Conservation (phyloP, 2,888 invertebrate species). For the Lingula anatina region DNA sequence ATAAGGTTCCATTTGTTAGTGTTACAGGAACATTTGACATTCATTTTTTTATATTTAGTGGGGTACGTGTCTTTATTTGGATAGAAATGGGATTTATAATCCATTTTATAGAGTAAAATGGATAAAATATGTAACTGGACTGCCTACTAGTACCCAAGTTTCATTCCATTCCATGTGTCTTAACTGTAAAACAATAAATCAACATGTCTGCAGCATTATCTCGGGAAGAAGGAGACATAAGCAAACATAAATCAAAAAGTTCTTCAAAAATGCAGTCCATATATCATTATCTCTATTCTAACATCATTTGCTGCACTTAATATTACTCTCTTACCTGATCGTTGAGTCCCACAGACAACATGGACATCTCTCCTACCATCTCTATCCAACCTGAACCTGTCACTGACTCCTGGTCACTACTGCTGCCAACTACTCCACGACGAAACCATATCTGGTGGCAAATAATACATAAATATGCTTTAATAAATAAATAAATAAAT, state of each 20-base stretch:
- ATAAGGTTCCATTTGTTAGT: background rate
- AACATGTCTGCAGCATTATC: too few relatives aligned
- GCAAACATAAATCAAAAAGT: too few relatives aligned
- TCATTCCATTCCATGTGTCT: too few relatives aligned
- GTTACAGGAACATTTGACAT: background rate
- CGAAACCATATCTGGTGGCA: conserved; percentile 87
- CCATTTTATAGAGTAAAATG: background rate
- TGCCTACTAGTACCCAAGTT: too few relatives aligned
- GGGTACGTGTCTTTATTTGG: background rate
- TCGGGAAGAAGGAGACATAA: too few relatives aligned
- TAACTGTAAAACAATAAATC: too few relatives aligned
- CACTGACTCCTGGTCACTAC: conserved; percentile 69
- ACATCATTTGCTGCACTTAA: too few relatives aligned
- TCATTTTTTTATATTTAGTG: background rate
- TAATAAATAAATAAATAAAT: too few relatives aligned
- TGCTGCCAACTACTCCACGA: conserved; percentile 58
- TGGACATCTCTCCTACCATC: conserved; percentile 78
- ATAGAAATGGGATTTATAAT: background rate
- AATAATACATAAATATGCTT: too few relatives aligned
- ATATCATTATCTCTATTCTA: too few relatives aligned
- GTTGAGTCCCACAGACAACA: conserved; percentile 78
- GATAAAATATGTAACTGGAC: too few relatives aligned
- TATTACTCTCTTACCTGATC: conserved; percentile 65
- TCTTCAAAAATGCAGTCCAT: too few relatives aligned
- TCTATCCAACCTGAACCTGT: conserved; percentile 83